phyloP scores from a whole-genome alignment of 2,888 invertebrate genomes.

The Deroplatys truncata region DNA sequence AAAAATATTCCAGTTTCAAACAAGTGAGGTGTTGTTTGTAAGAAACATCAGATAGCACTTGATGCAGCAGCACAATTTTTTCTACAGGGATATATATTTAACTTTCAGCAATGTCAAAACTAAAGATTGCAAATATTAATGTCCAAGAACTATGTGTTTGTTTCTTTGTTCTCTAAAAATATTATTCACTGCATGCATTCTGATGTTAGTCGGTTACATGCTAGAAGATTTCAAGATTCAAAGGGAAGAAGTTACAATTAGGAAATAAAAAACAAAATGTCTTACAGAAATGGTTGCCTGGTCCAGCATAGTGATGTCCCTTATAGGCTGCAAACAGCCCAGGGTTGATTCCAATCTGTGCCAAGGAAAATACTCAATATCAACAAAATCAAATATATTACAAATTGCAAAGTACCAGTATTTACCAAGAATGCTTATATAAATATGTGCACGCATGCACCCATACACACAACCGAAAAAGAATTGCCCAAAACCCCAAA shows the following conservation, averaged over 20 bases:
- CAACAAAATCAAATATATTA: not conserved
- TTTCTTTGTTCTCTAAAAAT: not conserved
- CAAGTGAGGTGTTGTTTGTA: too few species aligned
- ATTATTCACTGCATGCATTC: not conserved
- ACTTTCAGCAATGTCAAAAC: too few species aligned
- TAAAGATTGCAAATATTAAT: too few species aligned
- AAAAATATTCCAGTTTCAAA: too few species aligned
- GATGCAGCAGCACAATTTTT: too few species aligned
- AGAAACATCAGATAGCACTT: too few species aligned
- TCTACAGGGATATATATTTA: too few species aligned
- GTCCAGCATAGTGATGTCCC: constrained; percentile 97
- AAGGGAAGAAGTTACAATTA: not conserved
- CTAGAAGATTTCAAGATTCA: not conserved
- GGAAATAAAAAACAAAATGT: constrained; percentile 31
- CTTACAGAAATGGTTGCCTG: constrained; percentile 97
- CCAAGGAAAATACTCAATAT: constrained; percentile 31
- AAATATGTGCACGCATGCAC: not conserved
- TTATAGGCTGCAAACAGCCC: constrained; percentile 96
- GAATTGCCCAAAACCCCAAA: not conserved
- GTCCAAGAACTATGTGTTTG: not conserved
- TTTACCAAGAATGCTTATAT: not conserved
- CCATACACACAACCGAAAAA: not conserved
- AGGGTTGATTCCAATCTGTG: constrained; percentile 96
- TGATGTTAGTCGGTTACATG: not conserved
- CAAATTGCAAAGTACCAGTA: not conserved